phyloP scores from a whole-genome alignment of 2,888 invertebrate genomes.

The Nycteola revayana region DNA sequence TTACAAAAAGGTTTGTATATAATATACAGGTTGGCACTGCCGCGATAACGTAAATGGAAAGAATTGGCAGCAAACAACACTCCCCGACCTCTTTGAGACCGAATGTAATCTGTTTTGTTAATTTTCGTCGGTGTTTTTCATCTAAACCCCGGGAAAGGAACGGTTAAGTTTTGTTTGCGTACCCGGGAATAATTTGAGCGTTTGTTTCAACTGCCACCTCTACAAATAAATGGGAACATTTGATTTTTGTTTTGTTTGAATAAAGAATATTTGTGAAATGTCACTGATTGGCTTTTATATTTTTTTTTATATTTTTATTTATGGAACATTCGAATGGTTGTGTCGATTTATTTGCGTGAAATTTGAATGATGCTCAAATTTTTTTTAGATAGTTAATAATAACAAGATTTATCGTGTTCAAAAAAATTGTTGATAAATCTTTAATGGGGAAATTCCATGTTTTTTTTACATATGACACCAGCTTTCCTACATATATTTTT shows the following conservation, averaged over 20 bases:
- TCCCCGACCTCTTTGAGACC: constrained; percentile 58
- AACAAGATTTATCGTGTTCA: too few species aligned
- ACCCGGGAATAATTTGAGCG: constrained; percentile 43
- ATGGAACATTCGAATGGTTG: too few species aligned
- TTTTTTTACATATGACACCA: too few species aligned
- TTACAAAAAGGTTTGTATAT: too few species aligned
- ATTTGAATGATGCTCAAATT: too few species aligned
- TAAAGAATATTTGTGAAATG: constrained; percentile 8
- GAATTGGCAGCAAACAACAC: constrained; percentile 66
- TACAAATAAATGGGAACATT: constrained; percentile 21
- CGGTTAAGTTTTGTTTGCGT: constrained; percentile 47
- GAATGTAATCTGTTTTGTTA: constrained; percentile 79
- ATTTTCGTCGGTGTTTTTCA: constrained; percentile 66
- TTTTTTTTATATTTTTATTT: constrained; percentile 3
- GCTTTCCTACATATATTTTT: too few species aligned
- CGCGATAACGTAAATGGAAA: constrained; percentile 60
- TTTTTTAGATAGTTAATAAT: too few species aligned
- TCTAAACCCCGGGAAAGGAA: constrained; percentile 43
- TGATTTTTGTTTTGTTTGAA: constrained; percentile 8
- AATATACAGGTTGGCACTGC: too few species aligned
- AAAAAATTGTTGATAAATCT: too few species aligned
- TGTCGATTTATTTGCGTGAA: too few species aligned
- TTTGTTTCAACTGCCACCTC: constrained; percentile 29
- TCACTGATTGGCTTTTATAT: constrained; percentile 8
- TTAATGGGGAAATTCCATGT: too few species aligned